Evolutionary conservation across 1,140 invertebrate genomes (phyloP).

Genomic region (Halesus radiatus): DNA sequence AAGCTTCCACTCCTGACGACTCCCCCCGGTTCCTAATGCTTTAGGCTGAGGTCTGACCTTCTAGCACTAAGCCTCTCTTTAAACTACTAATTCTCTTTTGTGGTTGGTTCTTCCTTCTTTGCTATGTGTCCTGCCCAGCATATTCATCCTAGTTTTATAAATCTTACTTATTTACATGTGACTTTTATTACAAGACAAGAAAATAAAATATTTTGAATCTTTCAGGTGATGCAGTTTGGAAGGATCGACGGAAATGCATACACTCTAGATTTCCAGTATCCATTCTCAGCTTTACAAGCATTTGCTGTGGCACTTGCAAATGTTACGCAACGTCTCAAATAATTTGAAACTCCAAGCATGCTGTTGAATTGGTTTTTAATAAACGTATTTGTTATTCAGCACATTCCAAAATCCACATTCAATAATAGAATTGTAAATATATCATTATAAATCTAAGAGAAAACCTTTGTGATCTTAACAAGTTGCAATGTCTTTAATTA

Average conservation of each 20-base stretch:
- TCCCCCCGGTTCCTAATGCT: too few relatives aligned
- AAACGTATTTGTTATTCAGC: not conserved
- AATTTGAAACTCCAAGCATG: conserved; percentile 55
- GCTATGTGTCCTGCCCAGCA: too few relatives aligned
- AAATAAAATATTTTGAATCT: conserved; percentile 35
- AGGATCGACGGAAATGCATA: conserved; percentile 98
- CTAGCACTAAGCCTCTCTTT: too few relatives aligned
- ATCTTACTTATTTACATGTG: too few relatives aligned
- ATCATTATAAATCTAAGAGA: conserved; percentile 25
- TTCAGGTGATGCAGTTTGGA: conserved; percentile 98
- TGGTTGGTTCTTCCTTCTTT: too few relatives aligned
- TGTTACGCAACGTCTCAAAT: conserved; percentile 98
- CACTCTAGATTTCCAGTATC: conserved; percentile 98
- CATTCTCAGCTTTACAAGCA: conserved; percentile 97
- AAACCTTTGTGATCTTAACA: not conserved
- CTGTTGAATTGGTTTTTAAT: not conserved
- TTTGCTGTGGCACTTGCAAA: conserved; percentile 98
- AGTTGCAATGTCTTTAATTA: too few relatives aligned
- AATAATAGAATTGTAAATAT: conserved; percentile 30
- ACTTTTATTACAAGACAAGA: too few relatives aligned
- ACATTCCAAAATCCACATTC: not conserved
- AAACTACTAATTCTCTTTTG: too few relatives aligned
- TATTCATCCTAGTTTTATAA: too few relatives aligned
- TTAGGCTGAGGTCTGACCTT: too few relatives aligned
- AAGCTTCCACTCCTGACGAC: too few relatives aligned